phyloP scores from a whole-genome alignment of 2,797 vertebrate genomes.

The Sebastes variabilis region DNA sequence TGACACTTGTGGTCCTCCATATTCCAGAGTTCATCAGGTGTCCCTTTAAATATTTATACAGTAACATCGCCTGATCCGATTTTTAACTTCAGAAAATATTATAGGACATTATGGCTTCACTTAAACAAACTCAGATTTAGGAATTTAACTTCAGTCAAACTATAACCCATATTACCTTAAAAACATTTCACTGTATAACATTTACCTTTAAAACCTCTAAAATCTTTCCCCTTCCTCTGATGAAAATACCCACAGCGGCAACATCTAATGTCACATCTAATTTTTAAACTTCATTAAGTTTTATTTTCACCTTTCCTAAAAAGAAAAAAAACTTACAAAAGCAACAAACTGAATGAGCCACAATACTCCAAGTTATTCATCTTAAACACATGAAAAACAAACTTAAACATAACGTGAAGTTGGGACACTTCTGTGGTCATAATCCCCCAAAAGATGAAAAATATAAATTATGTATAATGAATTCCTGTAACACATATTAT shows the following conservation, averaged over 20 bases:
- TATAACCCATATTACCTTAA: background rate
- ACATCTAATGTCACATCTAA: background rate
- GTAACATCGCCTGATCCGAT: background rate
- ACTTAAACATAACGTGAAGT: background rate
- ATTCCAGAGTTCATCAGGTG: background rate
- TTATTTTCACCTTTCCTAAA: background rate
- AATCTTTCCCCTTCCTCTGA: background rate
- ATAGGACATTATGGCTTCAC: constrained; percentile 1
- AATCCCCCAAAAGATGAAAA: background rate
- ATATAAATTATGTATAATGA: constrained; percentile 42
- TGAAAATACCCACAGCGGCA: background rate
- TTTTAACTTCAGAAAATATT: background rate
- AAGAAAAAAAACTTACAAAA: constrained; percentile 8
- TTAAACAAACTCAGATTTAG: background rate
- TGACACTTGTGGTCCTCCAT: background rate
- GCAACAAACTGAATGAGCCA: constrained; percentile 1
- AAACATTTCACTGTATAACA: no score
- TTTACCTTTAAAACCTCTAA: background rate
- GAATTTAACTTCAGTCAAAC: background rate
- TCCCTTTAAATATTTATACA: background rate
- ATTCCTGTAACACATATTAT: constrained; percentile 26
- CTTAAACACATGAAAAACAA: background rate
- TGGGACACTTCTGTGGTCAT: constrained; percentile 13
- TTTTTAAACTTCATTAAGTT: background rate
- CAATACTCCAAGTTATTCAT: background rate